Percentiles rank a stretch among this genome's conserved stretches.
Evolutionary conservation across 2,888 invertebrate species (phyloP).

Genomic region (Imbricaverruca yamaguchii): DNA sequence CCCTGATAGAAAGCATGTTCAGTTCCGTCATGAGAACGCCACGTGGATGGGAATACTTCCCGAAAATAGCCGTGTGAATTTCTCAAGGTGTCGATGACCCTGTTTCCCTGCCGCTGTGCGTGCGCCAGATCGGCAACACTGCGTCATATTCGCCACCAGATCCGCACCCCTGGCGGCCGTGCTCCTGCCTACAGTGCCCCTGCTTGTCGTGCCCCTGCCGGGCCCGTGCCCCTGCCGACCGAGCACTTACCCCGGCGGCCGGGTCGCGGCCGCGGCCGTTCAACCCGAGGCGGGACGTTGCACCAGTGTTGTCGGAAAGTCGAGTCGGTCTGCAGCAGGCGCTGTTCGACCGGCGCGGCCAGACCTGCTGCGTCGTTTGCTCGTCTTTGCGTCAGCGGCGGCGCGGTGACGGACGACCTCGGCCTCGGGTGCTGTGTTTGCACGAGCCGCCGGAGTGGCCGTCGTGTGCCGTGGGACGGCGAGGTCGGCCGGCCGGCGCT

Average conservation of each 20-base stretch:
- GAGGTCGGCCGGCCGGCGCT: background rate
- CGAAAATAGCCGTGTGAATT: too few species aligned
- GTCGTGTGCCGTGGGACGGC: background rate
- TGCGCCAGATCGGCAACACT: too few species aligned
- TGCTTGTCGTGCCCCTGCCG: too few species aligned
- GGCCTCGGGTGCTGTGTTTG: background rate
- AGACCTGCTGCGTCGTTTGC: background rate
- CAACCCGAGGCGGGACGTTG: background rate
- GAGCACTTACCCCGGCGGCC: background rate
- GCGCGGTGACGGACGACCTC: background rate
- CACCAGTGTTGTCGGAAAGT: constrained; percentile 1
- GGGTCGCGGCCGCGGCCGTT: background rate
- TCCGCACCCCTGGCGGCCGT: background rate
- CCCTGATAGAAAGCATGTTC: too few species aligned
- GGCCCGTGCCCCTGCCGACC: too few species aligned
- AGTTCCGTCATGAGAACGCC: too few species aligned
- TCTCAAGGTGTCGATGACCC: too few species aligned
- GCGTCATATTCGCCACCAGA: too few species aligned
- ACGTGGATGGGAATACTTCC: too few species aligned
- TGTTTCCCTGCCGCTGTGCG: too few species aligned
- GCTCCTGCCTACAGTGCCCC: too few species aligned
- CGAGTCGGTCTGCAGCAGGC: background rate
- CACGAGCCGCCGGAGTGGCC: background rate
- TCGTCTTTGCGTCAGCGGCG: too few species aligned
- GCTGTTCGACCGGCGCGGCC: background rate